These are phyloP conservation scores for Anthrax anthrax DNA, from an alignment of 2,888 invertebrate species.

Conservation along the genomic window DNA sequence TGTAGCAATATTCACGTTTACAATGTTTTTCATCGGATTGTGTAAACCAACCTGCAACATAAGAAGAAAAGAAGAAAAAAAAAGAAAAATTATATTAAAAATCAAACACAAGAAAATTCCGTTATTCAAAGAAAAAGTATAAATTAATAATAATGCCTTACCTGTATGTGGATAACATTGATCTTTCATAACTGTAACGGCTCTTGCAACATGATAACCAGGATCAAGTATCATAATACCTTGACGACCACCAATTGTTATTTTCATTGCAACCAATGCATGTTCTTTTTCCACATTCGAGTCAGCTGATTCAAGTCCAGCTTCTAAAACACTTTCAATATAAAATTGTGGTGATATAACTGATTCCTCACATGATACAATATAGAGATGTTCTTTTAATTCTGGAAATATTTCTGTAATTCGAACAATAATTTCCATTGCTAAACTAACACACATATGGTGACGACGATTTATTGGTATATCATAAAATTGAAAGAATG, in stretches of 20 bases:
- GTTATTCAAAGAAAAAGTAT: neutral
- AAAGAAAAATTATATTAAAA: neutral
- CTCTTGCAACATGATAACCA: slow-evolving; percentile 77
- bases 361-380: slow-evolving; percentile 82
- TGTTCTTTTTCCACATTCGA: slow-evolving; percentile 67
- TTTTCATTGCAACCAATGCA: slow-evolving; percentile 63
- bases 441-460: slow-evolving; percentile 81
- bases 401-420: slow-evolving; percentile 54
- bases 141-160: slow-evolving; percentile 11
- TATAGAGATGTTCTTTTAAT: slow-evolving; percentile 48
- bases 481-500: slow-evolving; percentile 61
- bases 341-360: slow-evolving; percentile 47
- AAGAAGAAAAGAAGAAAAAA: neutral
- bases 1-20: slow-evolving; percentile 74
- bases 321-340: slow-evolving; percentile 39
- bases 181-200: slow-evolving; percentile 78
- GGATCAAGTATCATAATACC: slow-evolving; percentile 78
- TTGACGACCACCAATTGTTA: slow-evolving; percentile 54
- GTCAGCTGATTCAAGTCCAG: slow-evolving; percentile 33
- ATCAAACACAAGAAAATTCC: neutral
- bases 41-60: slow-evolving; percentile 57
- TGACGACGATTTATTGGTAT: slow-evolving; percentile 64
- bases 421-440: slow-evolving; percentile 60
- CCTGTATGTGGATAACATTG: slow-evolving; percentile 68
- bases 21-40: slow-evolving; percentile 63